Evolutionary conservation across 2,888 invertebrate genomes (phyloP).

Genomic region (Empis livida): DNA sequence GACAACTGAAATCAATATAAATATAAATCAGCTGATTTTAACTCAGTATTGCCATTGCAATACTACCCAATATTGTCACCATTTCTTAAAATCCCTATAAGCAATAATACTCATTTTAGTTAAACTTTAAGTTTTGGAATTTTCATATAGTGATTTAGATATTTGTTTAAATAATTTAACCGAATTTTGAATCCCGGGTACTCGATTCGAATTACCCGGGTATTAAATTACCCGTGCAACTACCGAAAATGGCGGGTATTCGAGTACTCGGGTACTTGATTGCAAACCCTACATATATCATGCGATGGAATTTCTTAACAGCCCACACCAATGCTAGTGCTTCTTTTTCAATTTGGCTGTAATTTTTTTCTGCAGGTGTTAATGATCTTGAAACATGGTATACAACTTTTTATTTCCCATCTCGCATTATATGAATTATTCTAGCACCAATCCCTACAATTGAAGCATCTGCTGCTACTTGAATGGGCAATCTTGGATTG

Average conservation of each 20-base stretch:
- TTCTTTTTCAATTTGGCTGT: slow-evolving; percentile 10
- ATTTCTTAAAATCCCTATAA: background rate
- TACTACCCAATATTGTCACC: background rate
- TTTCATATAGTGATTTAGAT: no score
- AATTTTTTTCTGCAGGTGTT: slow-evolving; percentile 6
- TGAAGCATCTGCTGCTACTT: slow-evolving; percentile 15
- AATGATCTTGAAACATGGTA: slow-evolving; percentile 9
- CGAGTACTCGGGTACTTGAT: slow-evolving; percentile 23
- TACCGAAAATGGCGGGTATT: slow-evolving; percentile 8
- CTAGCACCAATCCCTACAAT: slow-evolving; percentile 6
- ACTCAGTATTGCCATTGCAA: background rate
- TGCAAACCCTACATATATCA: slow-evolving; percentile 10
- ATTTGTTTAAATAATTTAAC: no score
- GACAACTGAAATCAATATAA: no score
- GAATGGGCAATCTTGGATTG: slow-evolving; percentile 9
- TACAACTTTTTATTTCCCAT: slow-evolving; percentile 6
- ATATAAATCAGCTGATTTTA: no score
- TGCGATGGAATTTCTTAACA: slow-evolving; percentile 6
- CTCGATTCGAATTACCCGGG: no score
- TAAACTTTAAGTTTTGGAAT: no score
- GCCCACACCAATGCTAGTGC: slow-evolving; percentile 8
- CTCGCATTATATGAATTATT: slow-evolving; percentile 2
- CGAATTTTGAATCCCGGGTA: no score
- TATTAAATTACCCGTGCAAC: no score
- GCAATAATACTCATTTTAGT: no score